Base-by-base conservation (phyloP, 2,888 invertebrate genomes). In the Philhelius pedissequus region DNA sequence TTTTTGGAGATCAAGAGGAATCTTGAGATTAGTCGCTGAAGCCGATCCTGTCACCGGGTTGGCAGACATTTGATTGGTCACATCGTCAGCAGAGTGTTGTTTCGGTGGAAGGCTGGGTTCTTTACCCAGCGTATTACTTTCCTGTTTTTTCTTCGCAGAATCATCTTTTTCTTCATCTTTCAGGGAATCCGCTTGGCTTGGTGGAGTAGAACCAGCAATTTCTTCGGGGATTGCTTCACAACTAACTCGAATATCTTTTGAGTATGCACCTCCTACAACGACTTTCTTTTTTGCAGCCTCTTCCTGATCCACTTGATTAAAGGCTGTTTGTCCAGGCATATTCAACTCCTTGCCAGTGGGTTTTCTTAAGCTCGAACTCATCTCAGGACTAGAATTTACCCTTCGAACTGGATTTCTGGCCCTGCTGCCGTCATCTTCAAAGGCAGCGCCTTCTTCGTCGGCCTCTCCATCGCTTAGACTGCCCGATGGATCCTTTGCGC, bases 161-260 rank as follows among this genome's bases (percentile, higher is more conserved):
- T 40, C 38, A 0, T 27, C 58, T 38, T 83, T 83, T 0, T 84
- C 86, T 11, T 77, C 81, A n/a, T 86, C 91, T 11, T 90, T 88
- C 11, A 89, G 80, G 0, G 88, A 87, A 80, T 90, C 89, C 52
- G 93, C 92, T 38, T 91, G 92, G 11, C 92, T 92, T 6, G 95
- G 95, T 30, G 96, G 96, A 22, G 96, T 96, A 91, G 95, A 94
- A 7, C 94, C 94, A 27, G 94, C 94, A 89, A 96, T 96, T 93
- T 97, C 97, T 92, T 97, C 97, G 9, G 97, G 97, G 89, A 97
- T 97, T 74, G 97, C 96, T 92, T 97, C 97, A 91, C 96, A 97
- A 89, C 96, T 96, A 18, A 96, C 96, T 87, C 96, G 94, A 94
- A 95, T 95, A 91, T 96, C 96, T 91, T 96, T 96, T 86, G 93